Base-by-base conservation (phyloP, 2,888 invertebrate species). In the Macrophya annulata region DNA sequence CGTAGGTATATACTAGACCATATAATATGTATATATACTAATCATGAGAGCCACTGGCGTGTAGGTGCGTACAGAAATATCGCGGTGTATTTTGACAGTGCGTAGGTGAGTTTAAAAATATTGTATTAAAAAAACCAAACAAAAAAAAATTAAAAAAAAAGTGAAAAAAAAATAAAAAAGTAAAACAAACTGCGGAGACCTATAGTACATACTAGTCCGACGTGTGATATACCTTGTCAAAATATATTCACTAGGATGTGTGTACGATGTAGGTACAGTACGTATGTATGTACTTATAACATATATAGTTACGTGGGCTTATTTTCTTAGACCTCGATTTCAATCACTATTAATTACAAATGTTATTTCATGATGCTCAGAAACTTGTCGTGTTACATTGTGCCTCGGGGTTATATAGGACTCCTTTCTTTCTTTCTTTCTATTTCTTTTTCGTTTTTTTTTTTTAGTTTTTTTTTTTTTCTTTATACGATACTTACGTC, bases 31-130 rank as follows among this genome's bases (percentile, higher is more conserved):
- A 2, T 31, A 3, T 31, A 62, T 12, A 62, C 17, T 40, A 5
- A 48, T 40, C n/a, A 43, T 62, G 62, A 81, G 79, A 81, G 10
- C 21, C 79, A 21, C 62, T 43, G 79, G 25, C 43, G 79, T 62
- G 40, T 81, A 43, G 40, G 59, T 81, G 59, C 59, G 40, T 12
- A 81, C 79, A 62, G 79, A 81, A 81, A 81, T 81, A 77, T 77
- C 77, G 55, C 51, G 51, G 55, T 77, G 21, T 62, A 81, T 81
- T 81, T 81, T 81, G 62, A 81, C 79, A 62, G 59, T 81, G 79
- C 79, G 79, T 81, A 81, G 79, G 79, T 43, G 79, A 21, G n/a
- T 81, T 62, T 81, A 43, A 81, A 77, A 81, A 81, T 59, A 59
- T 45, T 72, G 21, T 72, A 31, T 31, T 62, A 8, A 21, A 62